Base-by-base conservation (phyloP, 2,797 vertebrate genomes). In the Allobates femoralis region DNA sequence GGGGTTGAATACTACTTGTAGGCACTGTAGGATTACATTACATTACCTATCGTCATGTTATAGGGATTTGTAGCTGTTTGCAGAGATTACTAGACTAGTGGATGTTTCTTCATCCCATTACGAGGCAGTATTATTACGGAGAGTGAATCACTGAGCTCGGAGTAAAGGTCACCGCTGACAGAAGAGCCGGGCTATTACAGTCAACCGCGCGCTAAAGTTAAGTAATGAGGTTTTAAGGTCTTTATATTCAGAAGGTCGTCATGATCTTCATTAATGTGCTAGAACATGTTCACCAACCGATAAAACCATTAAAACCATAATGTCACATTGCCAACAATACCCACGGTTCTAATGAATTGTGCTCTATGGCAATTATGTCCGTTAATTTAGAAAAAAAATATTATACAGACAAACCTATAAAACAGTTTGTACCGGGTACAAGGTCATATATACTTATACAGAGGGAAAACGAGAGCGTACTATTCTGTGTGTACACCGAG, bases 81-180 rank as follows among this genome's bases (percentile, higher is more conserved):
- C 30, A 73, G 66, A 53, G 66, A 73, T 86, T 85, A 21, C 51
- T 74, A 71, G 53, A 21, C 55, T 75, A 41, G 16, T 28, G 37
- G 66, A 80, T 79, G 60, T 81, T 62, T 30, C 85, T 75, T 86
- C n/a, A 86, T 81, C 85, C 85, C 26, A 81, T 74, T 81, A 74
- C 26, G 62, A 34, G 23, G 50, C 32, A 53, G 55, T 67, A 81
- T 74, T 53, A 51, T 80, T 64, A 50, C 1, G n/a, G 79, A 12
- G 28, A 64, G 55, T 62, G 56, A 86, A 79, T 81, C 56, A 81
- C 56, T 7, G 58, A 75, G 69, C 79, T 64, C 71, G n/a, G 56
- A 41, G 58, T 66, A 86, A 86, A 80, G 30, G 79, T 86, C 79
- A 81, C 5, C 11, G 15, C 8, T 77, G 46, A 74, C 26, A 66